phyloP scores from a whole-genome alignment of 2,888 invertebrate species.

The Catocala fraxini region DNA sequence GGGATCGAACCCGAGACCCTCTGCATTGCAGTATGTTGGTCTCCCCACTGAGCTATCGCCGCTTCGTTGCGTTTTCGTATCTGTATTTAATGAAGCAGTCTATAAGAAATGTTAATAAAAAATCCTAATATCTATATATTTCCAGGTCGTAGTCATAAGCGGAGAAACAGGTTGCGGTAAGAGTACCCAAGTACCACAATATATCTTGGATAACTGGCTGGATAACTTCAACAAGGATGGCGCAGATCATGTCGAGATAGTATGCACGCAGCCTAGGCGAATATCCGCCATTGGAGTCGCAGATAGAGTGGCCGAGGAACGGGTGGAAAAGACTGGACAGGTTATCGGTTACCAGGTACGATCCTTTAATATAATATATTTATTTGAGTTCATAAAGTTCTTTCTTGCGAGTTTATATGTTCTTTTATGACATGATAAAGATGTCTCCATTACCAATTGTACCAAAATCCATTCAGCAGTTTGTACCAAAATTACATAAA shows the following conservation, averaged over 20 bases:
- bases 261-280: constrained; percentile 97
- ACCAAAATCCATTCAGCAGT: too few species aligned
- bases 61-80: too few species aligned
- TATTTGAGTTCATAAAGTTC: too few species aligned
- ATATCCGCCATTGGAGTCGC: constrained; percentile 97
- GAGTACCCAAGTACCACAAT: constrained; percentile 97
- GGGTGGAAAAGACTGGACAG: constrained; percentile 92
- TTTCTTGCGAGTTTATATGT: too few species aligned
- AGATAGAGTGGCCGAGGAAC: constrained; percentile 95
- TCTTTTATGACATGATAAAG: too few species aligned
- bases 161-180: constrained; percentile 96
- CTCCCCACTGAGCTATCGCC: too few species aligned
- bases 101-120: neutral
- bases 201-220: constrained; percentile 95
- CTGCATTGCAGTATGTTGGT: too few species aligned
- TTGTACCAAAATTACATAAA: too few species aligned
- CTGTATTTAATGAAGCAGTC: too few species aligned
- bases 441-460: too few species aligned
- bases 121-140: neutral
- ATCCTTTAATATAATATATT: constrained; percentile 3
- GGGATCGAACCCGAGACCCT: too few species aligned
- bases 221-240: constrained; percentile 84
- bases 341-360: constrained; percentile 92
- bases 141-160: constrained; percentile 90
- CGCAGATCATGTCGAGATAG: constrained; percentile 92